Base-by-base conservation (phyloP, 1,140 invertebrate genomes). In the Venturia canescens region DNA sequence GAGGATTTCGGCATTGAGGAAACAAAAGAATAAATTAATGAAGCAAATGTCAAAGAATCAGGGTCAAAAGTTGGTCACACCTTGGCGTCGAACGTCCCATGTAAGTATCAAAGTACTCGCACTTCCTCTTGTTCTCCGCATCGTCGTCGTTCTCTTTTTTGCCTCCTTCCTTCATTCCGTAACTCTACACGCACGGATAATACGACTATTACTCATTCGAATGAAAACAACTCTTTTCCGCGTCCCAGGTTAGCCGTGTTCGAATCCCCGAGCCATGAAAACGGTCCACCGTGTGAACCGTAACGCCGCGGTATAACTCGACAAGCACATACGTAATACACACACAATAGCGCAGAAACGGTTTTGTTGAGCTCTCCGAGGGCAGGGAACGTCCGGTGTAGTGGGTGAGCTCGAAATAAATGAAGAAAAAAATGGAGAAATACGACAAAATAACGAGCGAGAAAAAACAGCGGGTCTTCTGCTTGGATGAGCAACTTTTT, bases 231-330 rank as follows among this genome's bases (percentile, higher is more conserved):
- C 27, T 70, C 29, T 34, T 70, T 70, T 70, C n/a, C 63, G 13
- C 63, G 38, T 44, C 38, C 38, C 38, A 44, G 38, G 38, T 44
- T 44, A 44, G 21, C 27, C 26, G 29, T 27, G 29, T 34, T 70
- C 31, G 67, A 34, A 70, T 34, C 18, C 27, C 9, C 21, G 53
- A 57, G 53, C 29, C 50, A 31, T 21, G 18, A 31, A 67, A 63
- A 78, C 76, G 76, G 60, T 78, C 44, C 44, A 26, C 66, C 76
- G 76, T 78, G 76, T 67, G 76, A 78, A 78, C 76, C 76, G 76
- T 69, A 63, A 78, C 57, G 57, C 57, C 13, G 38, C 18, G n/a
- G 13, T 66, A n/a, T 67, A 70, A 27, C 67, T 48, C 31, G 50
- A 78, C 15, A 63, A 31, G n/a, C 50, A 44, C 60, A 31, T 34